Percentiles rank a stretch among this genome's conserved stretches.
Conservation (phyloP, 1,140 invertebrate genomes). For the Hormaphis cornu region DNA sequence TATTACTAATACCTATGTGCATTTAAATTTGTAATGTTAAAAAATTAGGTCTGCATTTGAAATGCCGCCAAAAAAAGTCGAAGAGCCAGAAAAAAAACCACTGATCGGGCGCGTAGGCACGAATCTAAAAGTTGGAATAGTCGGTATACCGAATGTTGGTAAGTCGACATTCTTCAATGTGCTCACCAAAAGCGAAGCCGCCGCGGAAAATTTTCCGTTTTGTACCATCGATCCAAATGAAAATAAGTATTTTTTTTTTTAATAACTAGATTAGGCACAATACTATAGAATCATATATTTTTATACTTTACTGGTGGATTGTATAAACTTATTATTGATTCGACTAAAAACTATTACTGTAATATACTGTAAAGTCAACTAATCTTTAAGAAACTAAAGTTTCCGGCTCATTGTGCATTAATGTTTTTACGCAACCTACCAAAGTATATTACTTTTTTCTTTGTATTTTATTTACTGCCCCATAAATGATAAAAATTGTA, state of each 20-base stretch:
- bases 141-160: slow-evolving; percentile 92
- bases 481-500: not conserved
- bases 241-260: slow-evolving; percentile 77
- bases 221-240: slow-evolving; percentile 99
- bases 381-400: not conserved
- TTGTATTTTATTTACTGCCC: not conserved
- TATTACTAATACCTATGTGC: too few relatives aligned
- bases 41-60: not conserved
- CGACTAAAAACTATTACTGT: not conserved
- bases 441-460: not conserved
- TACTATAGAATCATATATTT: too few relatives aligned
- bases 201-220: slow-evolving; percentile 98
- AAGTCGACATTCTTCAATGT: slow-evolving; percentile 99
- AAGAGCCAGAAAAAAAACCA: slow-evolving; percentile 74
- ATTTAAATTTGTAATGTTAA: too few relatives aligned
- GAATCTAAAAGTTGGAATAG: slow-evolving; percentile 93
- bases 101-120: slow-evolving; percentile 96
- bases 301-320: too few relatives aligned
- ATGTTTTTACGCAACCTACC: too few relatives aligned
- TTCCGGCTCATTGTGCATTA: not conserved
- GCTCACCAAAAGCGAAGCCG: slow-evolving; percentile 87
- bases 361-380: too few relatives aligned
- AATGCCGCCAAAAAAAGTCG: slow-evolving; percentile 93
- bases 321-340: not conserved
- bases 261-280: slow-evolving; percentile 31